Evolutionary conservation across 2,888 invertebrate genomes (phyloP), one percentile per base, ranked within the genome.

Genomic region (Eupelmus urozonus): DNA sequence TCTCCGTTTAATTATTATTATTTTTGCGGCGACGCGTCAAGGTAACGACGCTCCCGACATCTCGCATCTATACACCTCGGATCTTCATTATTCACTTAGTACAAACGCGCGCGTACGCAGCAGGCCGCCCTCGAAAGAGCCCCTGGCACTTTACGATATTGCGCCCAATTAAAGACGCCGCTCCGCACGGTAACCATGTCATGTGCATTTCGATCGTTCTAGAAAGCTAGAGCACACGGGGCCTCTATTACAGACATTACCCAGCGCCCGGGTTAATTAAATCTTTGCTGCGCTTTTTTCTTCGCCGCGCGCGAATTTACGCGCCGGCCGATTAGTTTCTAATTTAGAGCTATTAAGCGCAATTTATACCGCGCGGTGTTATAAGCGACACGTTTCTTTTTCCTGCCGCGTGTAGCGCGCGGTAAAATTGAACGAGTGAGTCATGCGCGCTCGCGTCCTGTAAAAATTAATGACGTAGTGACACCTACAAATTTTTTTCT

Each of bases 81-180:
- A 51, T 66, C 49, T 51, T 29, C 65, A 66, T 66, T 51, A 51
- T 66, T 66, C 65, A 29, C 51, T 66, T 66, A 29, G 34, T 34
- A 49, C 49, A 25, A 9, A 3, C 25, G 55, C 23, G 55, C 5
- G 5, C 9, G 18, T 51, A 25, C 45, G 23, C 4, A 53, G 29
- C 34, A 42, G 16, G n/a, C 25, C 40, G 55, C 25, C 23, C 66
- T 66, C 51, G 49, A 66, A 45, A 59, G 42, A 20, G 27, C 59
- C 25, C 11, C 20, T 53, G 57, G 62, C 57, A 71, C 81, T 80
- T 81, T 75, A 76, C 77, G 75, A 76, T 72, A 79, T 76, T 57
- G 59, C 59, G 53, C 70, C 65, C 80, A 79, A 80, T 81, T 81
- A 57, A 62, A 62, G 72, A 62, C 59, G 70, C 25, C 45, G 18